Conservation (phyloP, 2,888 invertebrate species). For the Holacanthella duospinosa region DNA sequence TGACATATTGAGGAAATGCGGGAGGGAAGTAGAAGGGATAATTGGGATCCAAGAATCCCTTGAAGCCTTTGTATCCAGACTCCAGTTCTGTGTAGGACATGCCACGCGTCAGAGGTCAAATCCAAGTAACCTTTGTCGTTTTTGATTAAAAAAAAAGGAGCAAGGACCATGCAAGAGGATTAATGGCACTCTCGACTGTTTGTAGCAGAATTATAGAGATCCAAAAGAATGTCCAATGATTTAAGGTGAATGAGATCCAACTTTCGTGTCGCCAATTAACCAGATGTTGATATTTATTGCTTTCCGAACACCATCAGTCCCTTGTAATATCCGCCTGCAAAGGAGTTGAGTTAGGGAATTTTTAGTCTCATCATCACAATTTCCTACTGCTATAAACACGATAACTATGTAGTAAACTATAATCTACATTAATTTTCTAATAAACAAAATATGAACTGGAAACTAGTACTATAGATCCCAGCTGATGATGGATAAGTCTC, state of each 20-base stretch:
- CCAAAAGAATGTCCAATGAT: too few species aligned
- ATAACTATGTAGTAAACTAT: background rate
- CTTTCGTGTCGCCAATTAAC: too few species aligned
- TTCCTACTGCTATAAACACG: background rate
- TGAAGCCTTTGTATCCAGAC: slow-evolving; percentile 80
- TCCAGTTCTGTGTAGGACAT: slow-evolving; percentile 90
- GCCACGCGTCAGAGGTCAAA: background rate
- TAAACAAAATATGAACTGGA: background rate
- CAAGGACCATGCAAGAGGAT: too few species aligned
- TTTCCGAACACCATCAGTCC: background rate
- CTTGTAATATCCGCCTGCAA: background rate
- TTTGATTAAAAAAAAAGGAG: too few species aligned
- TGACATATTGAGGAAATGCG: slow-evolving; percentile 11
- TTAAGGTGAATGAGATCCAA: too few species aligned
- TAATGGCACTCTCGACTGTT: too few species aligned
- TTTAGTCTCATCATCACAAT: background rate
- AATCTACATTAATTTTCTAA: too few species aligned
- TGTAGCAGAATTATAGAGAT: too few species aligned
- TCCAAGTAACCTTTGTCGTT: too few species aligned
- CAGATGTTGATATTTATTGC: too few species aligned
- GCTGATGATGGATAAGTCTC: too few species aligned
- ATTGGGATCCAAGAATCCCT: slow-evolving; percentile 14
- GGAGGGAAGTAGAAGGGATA: slow-evolving; percentile 11
- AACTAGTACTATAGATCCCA: too few species aligned
- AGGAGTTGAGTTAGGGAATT: background rate